phyloP scores from a whole-genome alignment of 2,797 vertebrate species.

The Lepus townsendii region DNA sequence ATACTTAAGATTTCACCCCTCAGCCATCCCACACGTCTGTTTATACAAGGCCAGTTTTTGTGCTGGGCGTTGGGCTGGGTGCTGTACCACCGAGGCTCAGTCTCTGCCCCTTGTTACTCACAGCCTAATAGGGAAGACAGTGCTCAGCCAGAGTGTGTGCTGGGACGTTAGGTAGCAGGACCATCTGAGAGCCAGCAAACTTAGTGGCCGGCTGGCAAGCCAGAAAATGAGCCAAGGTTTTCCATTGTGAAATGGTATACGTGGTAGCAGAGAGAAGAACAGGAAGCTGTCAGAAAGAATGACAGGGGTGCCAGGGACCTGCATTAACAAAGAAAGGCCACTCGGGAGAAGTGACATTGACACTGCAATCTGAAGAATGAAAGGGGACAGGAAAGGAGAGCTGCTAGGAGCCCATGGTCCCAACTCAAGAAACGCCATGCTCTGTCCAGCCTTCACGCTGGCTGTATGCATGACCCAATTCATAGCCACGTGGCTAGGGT shows the following conservation, averaged over 20 bases:
- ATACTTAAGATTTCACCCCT: not conserved
- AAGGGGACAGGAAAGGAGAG: not conserved
- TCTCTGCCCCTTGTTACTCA: not conserved
- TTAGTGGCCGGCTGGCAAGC: not conserved
- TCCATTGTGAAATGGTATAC: not conserved
- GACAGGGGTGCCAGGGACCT: not conserved
- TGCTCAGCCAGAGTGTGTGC: rapidly evolving
- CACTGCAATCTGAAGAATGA: not conserved
- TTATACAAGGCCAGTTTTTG: not conserved
- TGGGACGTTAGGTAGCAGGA: not conserved
- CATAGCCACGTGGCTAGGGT: rapidly evolving
- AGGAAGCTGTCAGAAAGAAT: not conserved
- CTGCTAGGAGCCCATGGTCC: rapidly evolving
- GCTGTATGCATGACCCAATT: not conserved
- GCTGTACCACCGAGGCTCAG: no score
- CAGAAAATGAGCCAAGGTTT: not conserved
- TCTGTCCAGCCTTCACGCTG: rapidly evolving
- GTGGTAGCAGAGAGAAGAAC: not conserved
- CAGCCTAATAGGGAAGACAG: rapidly evolving
- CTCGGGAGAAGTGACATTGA: not conserved
- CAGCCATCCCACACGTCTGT: not conserved
- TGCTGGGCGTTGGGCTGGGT: not conserved
- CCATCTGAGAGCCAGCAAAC: rapidly evolving
- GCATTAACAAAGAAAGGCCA: not conserved
- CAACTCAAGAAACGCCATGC: not conserved